Evolutionary conservation across 2,113 vertebrate genomes (phyloP).

Genomic region (Xiphophorus couchianus): DNA sequence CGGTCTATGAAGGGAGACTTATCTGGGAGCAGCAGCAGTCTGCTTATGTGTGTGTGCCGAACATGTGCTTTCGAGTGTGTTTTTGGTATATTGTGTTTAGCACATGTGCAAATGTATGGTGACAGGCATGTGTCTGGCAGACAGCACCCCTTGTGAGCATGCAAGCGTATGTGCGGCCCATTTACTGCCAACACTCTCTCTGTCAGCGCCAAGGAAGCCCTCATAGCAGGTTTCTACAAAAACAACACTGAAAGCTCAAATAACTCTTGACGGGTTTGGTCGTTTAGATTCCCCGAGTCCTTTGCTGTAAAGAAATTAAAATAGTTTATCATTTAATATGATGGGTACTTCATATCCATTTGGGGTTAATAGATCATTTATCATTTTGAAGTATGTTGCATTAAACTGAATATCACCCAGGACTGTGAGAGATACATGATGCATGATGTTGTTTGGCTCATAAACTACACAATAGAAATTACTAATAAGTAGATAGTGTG

Average conservation of each 20-base stretch:
- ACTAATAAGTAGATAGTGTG: too few species aligned
- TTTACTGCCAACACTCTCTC: constrained; percentile 4
- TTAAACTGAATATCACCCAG: too few species aligned
- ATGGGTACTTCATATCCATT: too few species aligned
- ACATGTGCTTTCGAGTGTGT: constrained; percentile 5
- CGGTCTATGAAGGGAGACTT: constrained; percentile 67
- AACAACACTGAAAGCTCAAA: neutral
- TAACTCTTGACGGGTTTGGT: neutral
- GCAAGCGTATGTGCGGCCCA: neutral
- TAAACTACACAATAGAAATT: too few species aligned
- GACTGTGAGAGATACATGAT: too few species aligned
- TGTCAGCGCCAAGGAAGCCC: neutral
- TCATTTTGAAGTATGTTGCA: too few species aligned
- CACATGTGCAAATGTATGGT: constrained; percentile 2
- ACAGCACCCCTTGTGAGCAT: neutral
- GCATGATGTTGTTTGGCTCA: too few species aligned
- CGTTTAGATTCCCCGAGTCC: neutral
- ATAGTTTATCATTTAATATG: neutral
- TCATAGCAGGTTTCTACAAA: neutral
- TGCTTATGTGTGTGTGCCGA: constrained; percentile 15
- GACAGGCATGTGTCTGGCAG: constrained; percentile 20
- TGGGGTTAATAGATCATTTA: too few species aligned
- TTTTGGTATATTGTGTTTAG: neutral
- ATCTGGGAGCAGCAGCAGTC: constrained; percentile 72
- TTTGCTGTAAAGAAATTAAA: too few species aligned